Evolutionary conservation across 2,797 vertebrate species (phyloP).

Genomic region (Apogon hyalosoma): DNA sequence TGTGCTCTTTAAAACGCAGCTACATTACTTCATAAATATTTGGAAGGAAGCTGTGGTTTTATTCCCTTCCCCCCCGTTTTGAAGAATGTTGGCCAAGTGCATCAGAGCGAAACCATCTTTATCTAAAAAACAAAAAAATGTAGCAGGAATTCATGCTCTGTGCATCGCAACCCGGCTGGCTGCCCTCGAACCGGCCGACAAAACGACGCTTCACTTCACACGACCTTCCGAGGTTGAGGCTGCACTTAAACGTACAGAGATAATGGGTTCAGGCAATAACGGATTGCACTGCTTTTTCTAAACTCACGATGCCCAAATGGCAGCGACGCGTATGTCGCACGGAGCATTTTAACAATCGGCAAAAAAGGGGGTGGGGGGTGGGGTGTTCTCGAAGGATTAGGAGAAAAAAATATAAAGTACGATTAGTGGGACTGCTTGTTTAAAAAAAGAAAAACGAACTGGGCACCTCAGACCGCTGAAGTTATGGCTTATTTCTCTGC

Average conservation of each 20-base stretch:
- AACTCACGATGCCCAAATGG: conserved; percentile 44
- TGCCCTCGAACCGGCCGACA: conserved; percentile 60
- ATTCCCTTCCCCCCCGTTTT: conserved; percentile 1
- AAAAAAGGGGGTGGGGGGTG: conserved; percentile 24
- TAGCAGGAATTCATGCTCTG: conserved; percentile 73
- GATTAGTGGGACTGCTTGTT: conserved; percentile 55
- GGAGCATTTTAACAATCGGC: conserved; percentile 1
- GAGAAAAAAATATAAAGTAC: conserved; percentile 22
- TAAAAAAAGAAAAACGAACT: conserved; percentile 17
- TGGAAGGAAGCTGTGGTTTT: conserved; percentile 43
- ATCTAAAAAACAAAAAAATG: conserved; percentile 60
- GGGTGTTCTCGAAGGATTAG: conserved; percentile 48
- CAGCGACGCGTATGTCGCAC: conserved; percentile 30
- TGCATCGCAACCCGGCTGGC: conserved; percentile 52
- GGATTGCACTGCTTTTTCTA: conserved; percentile 67
- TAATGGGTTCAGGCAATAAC: conserved; percentile 69
- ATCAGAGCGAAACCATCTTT: conserved; percentile 63
- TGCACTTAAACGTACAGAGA: conserved; percentile 80
- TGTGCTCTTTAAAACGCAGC: conserved; percentile 65
- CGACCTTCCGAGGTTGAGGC: conserved; percentile 82
- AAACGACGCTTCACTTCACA: conserved; percentile 63
- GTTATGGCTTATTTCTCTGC: conserved; percentile 50
- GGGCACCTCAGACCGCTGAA: conserved; percentile 47
- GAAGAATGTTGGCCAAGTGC: conserved; percentile 52
- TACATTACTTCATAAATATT: conserved; percentile 59